These are phyloP conservation scores for Leucosticte australis DNA, from an alignment of 2,113 vertebrate genomes.

Conservation along the genomic window DNA sequence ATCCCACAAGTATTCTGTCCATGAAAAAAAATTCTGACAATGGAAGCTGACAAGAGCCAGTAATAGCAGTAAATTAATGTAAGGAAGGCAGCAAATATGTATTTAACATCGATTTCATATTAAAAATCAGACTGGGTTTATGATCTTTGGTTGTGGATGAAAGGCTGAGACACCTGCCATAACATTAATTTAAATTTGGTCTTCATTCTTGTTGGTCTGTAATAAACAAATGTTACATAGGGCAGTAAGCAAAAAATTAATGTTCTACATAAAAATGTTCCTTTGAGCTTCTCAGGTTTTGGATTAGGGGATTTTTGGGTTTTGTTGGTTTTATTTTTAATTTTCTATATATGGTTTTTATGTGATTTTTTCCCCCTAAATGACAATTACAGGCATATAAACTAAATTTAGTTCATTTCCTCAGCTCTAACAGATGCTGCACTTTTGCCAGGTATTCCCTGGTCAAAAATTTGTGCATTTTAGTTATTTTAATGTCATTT, in stretches of 20 bases:
- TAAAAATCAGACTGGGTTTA: not conserved
- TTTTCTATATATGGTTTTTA: not conserved
- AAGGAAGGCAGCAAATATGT: not conserved
- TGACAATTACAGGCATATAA: not conserved
- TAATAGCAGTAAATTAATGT: not conserved
- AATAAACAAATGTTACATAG: not conserved
- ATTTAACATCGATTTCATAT: not conserved
- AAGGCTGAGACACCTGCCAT: not conserved
- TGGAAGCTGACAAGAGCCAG: not conserved
- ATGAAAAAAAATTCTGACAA: slow-evolving; percentile 24
- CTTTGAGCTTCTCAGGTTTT: not conserved
- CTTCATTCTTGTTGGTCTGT: not conserved
- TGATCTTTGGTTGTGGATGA: not conserved
- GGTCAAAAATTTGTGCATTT: not conserved
- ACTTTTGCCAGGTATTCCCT: not conserved
- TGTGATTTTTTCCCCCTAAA: not conserved
- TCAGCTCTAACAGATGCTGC: not conserved
- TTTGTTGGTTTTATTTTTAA: not conserved
- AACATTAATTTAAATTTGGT: not conserved
- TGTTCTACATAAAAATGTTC: not conserved
- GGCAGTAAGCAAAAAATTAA: not conserved
- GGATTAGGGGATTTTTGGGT: rapidly evolving
- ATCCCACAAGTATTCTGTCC: not conserved
- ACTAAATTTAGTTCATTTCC: not conserved
- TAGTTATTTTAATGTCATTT: not conserved